These are phyloP conservation scores for Psylliodes chrysocephalus DNA, from an alignment of 2,888 invertebrate species.

Conservation along the genomic window DNA sequence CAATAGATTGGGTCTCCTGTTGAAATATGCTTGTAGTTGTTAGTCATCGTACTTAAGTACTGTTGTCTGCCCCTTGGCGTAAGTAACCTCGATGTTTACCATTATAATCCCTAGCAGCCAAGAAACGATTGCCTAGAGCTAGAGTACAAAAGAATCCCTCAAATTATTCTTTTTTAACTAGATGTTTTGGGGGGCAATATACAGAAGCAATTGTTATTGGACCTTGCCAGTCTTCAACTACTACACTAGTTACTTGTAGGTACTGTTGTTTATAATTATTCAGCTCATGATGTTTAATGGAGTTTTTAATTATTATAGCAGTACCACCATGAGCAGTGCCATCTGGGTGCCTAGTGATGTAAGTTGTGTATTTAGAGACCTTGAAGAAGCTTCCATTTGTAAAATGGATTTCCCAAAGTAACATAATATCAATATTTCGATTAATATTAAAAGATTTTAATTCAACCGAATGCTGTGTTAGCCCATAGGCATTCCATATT, in stretches of 20 bases:
- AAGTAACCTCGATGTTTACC: not conserved
- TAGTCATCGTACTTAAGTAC: not conserved
- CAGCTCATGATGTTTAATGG: not conserved
- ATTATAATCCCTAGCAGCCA: not conserved
- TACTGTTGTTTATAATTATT: not conserved
- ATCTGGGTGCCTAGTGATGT: no score
- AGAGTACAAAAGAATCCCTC: not conserved
- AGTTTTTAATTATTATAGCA: not conserved
- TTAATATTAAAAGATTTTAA: no score
- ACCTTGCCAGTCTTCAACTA: not conserved
- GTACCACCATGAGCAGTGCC: no score
- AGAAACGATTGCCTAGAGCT: not conserved
- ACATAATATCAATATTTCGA: no score
- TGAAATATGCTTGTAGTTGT: not conserved
- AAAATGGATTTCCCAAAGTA: no score
- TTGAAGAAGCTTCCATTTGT: no score
- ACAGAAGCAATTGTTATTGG: not conserved
- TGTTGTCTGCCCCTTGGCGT: not conserved
- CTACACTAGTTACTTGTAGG: not conserved
- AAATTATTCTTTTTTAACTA: not conserved
- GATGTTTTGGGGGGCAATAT: not conserved
- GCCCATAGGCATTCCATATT: not conserved
- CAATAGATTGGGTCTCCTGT: not conserved
- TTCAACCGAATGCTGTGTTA: not conserved
- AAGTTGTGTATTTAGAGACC: no score